Percentiles rank a stretch among this genome's conserved stretches.
Conservation (phyloP, 2,797 vertebrate species). For the Hozukius guyotensis region DNA sequence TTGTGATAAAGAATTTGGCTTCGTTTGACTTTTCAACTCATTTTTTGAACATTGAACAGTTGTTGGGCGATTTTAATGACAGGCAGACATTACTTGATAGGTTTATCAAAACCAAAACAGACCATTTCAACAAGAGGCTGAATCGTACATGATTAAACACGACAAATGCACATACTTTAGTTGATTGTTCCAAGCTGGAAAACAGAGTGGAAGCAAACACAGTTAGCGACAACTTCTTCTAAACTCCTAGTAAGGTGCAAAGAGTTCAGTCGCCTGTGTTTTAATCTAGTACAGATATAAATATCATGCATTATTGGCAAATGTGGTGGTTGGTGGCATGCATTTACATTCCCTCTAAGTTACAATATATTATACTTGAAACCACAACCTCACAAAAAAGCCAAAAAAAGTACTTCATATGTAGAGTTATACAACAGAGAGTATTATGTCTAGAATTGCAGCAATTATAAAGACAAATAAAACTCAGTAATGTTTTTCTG, state of each 20-base stretch:
- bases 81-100: conserved; percentile 23
- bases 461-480: background rate
- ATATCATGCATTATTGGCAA: background rate
- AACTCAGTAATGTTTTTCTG: background rate
- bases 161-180: conserved; percentile 24
- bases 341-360: background rate
- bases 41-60: conserved; percentile 33
- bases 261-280: background rate
- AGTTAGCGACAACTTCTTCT: background rate
- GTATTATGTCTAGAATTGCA: background rate
- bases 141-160: conserved; percentile 23
- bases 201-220: background rate
- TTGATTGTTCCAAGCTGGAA: conserved; percentile 48
- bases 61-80: conserved; percentile 13
- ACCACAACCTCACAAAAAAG: background rate
- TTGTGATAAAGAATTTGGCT: conserved; percentile 49
- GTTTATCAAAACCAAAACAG: conserved; percentile 56
- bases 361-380: background rate
- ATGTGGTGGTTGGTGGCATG: background rate
- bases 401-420: too few relatives aligned
- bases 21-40: conserved; percentile 19
- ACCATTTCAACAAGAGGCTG: conserved; percentile 29
- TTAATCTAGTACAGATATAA: background rate
- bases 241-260: background rate
- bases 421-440: background rate